Percentiles rank a stretch among this genome's conserved stretches.
These are phyloP conservation scores for Leucosticte australis DNA, from an alignment of 2,113 vertebrate species.

Conservation along the genomic window DNA sequence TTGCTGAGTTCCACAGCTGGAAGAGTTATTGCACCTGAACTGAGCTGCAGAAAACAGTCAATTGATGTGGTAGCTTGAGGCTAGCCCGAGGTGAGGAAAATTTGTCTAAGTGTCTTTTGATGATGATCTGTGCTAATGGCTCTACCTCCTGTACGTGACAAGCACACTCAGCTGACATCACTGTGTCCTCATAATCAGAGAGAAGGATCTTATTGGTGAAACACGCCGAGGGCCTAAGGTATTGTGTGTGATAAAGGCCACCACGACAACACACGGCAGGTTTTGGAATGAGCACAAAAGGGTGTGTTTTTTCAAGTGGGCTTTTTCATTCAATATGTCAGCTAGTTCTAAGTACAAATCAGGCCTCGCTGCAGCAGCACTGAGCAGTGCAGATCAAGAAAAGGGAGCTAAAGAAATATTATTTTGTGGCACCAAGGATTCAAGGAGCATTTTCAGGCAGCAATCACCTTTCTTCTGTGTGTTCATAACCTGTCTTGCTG, in stretches of 20 bases:
- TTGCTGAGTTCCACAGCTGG: background rate
- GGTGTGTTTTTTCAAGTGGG: background rate
- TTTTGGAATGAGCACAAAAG: background rate
- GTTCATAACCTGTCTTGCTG: background rate
- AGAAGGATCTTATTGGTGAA: background rate
- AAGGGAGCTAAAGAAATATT: background rate
- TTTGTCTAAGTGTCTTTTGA: background rate
- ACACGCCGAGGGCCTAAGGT: background rate
- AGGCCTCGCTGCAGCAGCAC: background rate
- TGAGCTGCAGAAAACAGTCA: background rate
- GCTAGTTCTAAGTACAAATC: background rate
- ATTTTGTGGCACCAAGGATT: background rate
- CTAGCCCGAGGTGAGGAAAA: background rate
- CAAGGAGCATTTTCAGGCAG: background rate
- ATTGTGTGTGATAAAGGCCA: background rate
- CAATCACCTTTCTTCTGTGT: background rate
- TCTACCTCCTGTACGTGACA: background rate
- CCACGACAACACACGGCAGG: accelerated
- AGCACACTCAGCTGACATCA: background rate
- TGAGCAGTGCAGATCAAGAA: background rate
- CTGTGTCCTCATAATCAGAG: background rate
- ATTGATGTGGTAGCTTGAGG: background rate
- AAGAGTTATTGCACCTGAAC: background rate
- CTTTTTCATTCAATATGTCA: background rate
- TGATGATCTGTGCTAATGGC: background rate